A percentile compares a stretch with the other conserved stretches of the same genome.
Evolutionary conservation across 2,888 invertebrate species (phyloP).

Genomic region (Adelphocoris suturalis): DNA sequence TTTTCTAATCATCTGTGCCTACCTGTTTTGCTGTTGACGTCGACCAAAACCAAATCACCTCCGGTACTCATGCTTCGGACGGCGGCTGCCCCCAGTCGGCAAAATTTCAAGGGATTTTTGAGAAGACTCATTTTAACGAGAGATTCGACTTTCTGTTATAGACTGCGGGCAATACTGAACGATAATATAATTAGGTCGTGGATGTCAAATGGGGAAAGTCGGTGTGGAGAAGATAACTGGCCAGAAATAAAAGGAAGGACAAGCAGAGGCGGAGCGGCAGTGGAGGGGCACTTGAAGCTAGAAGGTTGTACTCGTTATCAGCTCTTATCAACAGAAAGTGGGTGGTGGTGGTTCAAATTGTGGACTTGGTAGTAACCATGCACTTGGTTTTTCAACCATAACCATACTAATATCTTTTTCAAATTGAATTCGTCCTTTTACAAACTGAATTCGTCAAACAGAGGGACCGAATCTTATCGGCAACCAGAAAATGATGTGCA

Average conservation of each 20-base stretch:
- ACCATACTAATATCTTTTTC: too few species aligned
- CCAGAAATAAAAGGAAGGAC: slow-evolving; percentile 30
- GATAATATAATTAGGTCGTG: background rate
- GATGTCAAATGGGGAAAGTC: background rate
- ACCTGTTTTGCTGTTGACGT: slow-evolving; percentile 62
- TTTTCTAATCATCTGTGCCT: background rate
- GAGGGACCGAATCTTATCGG: too few species aligned
- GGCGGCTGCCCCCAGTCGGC: slow-evolving; percentile 21
- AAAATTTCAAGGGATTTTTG: slow-evolving; percentile 28
- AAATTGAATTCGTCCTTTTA: too few species aligned
- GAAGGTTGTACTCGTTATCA: slow-evolving; percentile 11
- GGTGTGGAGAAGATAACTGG: background rate
- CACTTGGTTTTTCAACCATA: too few species aligned
- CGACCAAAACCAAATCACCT: slow-evolving; percentile 48
- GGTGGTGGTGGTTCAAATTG: too few species aligned
- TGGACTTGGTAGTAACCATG: too few species aligned
- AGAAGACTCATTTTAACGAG: slow-evolving; percentile 41
- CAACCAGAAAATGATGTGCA: too few species aligned
- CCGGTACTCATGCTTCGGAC: slow-evolving; percentile 41
- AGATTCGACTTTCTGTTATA: background rate
- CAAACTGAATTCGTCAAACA: too few species aligned
- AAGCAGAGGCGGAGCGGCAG: background rate
- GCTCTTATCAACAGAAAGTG: background rate
- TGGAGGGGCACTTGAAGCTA: background rate
- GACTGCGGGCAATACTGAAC: background rate